These are phyloP conservation scores for Ifrita kowaldi DNA, from an alignment of 2,113 vertebrate genomes.

Conservation along the genomic window DNA sequence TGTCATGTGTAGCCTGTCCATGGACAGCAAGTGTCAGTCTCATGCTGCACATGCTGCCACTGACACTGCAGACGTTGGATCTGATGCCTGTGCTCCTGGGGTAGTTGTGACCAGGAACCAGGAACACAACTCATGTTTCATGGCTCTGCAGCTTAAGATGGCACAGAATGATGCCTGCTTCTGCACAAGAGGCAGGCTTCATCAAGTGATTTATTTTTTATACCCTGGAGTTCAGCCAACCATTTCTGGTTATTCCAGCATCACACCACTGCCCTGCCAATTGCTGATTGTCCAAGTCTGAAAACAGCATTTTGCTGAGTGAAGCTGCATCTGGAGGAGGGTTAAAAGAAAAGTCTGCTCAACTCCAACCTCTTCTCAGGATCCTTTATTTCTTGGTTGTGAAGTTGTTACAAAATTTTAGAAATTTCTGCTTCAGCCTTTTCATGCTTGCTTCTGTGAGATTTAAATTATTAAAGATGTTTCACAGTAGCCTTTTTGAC, in stretches of 20 bases:
- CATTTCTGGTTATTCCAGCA: background rate
- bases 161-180: background rate
- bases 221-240: background rate
- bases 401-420: background rate
- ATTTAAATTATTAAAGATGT: background rate
- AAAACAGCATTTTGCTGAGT: background rate
- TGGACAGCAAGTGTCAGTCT: background rate
- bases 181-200: background rate
- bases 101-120: background rate
- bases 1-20: background rate
- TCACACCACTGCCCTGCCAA: background rate
- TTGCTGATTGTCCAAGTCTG: background rate
- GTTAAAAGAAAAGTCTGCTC: background rate
- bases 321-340: background rate
- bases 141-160: background rate
- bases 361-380: background rate
- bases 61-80: background rate
- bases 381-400: background rate
- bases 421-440: background rate
- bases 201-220: background rate
- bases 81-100: background rate
- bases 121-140: background rate
- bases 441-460: background rate
- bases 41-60: fast-evolving
- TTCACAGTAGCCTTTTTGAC: background rate